Evolutionary conservation across 2,797 vertebrate species (phyloP), one percentile per base, ranked within the genome.

Genomic region (Alcedo atthis): DNA sequence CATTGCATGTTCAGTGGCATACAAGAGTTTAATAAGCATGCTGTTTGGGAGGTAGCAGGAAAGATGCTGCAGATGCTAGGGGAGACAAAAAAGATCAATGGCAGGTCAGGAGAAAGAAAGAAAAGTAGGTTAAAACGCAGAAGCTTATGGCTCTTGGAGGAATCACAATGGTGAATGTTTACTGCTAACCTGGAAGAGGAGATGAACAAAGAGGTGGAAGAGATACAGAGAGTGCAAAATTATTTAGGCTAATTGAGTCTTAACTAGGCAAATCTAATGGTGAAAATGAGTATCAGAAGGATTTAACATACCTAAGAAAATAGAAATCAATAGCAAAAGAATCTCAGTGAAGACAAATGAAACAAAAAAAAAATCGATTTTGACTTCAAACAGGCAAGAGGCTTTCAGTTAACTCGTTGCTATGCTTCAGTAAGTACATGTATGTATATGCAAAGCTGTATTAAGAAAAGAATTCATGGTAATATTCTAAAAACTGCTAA

Each of bases 51-150:
- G 33, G 53, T 13, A 37, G 33, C 64, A 89, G 81, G 35, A 71
- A 91, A 71, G 69, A 40, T 70, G 69, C 66, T 81, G 33, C 58
- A 80, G 58, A 69, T 53, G 54, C 11, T 7, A 35, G 24, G 48
- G 75, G 85, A 81, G 63, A 71, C 61, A 58, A 63, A 82, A 89
- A 87, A 87, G 33, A 86, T 92, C 91, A 28, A 7, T 63, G 26
- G 46, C 20, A 59, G 61, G 55, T 89, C 81, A 87, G 51, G 58
- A 75, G 67, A 58, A 83, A 76, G 67, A 30, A 75, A 61, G 59
- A 90, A 43, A 94, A 84, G 76, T 70, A 89, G 79, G 84, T 89
- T 78, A 95, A 85, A 94, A 93, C 40, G 62, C 51, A 73, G 25
- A 64, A 73, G 28, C 14, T 24, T 4, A 1, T 25, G n/a, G 35